phyloP scores from a whole-genome alignment of 2,797 vertebrate species.

The Myoxocephalus aenaeus region DNA sequence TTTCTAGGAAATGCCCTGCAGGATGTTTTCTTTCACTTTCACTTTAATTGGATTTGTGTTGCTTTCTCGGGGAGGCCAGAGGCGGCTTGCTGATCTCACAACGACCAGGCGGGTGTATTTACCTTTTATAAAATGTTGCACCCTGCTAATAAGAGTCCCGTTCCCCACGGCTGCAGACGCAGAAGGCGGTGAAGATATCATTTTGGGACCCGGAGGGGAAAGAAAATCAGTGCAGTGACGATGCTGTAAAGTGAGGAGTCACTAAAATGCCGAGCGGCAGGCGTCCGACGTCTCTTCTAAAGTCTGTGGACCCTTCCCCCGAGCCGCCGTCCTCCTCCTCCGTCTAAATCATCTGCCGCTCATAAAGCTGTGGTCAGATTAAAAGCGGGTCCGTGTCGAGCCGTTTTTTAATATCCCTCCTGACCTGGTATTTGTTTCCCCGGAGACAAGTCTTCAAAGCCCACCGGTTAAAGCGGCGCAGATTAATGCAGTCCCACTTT shows the following conservation, averaged over 20 bases:
- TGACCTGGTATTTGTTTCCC: slow-evolving; percentile 72
- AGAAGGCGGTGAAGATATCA: slow-evolving; percentile 17
- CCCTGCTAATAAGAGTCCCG: slow-evolving; percentile 20
- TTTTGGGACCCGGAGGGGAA: not conserved
- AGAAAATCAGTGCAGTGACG: not conserved
- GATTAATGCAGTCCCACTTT: slow-evolving; percentile 64
- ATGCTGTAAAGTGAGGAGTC: not conserved
- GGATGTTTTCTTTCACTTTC: slow-evolving; percentile 24
- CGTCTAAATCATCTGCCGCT: slow-evolving; percentile 38
- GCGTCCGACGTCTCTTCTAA: not conserved
- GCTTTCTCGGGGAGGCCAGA: not conserved
- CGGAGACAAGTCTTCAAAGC: slow-evolving; percentile 63
- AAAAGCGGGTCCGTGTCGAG: slow-evolving; percentile 60
- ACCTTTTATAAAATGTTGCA: slow-evolving; percentile 1
- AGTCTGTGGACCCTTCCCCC: slow-evolving; percentile 5
- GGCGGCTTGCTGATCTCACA: slow-evolving; percentile 9
- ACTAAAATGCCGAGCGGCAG: not conserved
- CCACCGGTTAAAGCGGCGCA: slow-evolving; percentile 52
- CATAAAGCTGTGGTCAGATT: slow-evolving; percentile 50
- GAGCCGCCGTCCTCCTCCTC: not conserved
- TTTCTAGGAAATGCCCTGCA: not conserved
- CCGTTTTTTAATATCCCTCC: slow-evolving; percentile 61
- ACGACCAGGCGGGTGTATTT: slow-evolving; percentile 8
- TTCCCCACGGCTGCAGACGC: not conserved
- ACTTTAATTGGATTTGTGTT: not conserved